Percentiles rank a stretch among this genome's conserved stretches.
Evolutionary conservation across 2,113 vertebrate genomes (phyloP).

Genomic region (Sula dactylatra): DNA sequence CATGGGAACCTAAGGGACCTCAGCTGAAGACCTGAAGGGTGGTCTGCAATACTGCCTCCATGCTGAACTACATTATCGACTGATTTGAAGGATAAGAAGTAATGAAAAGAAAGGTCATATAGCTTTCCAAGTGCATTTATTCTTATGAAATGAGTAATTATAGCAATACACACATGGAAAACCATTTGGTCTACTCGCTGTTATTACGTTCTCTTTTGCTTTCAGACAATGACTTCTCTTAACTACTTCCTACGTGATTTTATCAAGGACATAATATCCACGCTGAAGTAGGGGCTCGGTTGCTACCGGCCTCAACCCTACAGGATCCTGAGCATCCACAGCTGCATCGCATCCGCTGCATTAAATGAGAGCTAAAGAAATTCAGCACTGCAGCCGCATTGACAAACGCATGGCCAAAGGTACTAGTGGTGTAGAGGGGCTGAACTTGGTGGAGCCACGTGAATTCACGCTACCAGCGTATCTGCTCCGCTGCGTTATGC

Average conservation of each 20-base stretch:
- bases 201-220: background rate
- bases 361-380: background rate
- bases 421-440: background rate
- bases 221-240: constrained; percentile 11
- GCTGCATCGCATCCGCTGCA: background rate
- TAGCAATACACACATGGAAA: constrained; percentile 10
- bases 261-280: background rate
- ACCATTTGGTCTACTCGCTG: background rate
- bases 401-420: accelerated
- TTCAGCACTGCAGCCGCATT: accelerated
- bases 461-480: background rate
- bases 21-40: background rate
- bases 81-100: background rate
- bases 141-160: constrained; percentile 20
- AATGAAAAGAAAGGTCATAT: background rate
- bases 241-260: background rate
- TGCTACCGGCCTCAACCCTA: background rate
- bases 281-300: accelerated
- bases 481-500: background rate
- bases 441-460: background rate
- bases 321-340: accelerated
- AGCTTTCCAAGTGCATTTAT: constrained; percentile 6
- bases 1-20: background rate
- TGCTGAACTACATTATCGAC: background rate
- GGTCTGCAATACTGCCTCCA: background rate